Evolutionary conservation across 1,140 invertebrate species (phyloP), one percentile per base, ranked within the genome.

Genomic region (Pseudoatta argentina): DNA sequence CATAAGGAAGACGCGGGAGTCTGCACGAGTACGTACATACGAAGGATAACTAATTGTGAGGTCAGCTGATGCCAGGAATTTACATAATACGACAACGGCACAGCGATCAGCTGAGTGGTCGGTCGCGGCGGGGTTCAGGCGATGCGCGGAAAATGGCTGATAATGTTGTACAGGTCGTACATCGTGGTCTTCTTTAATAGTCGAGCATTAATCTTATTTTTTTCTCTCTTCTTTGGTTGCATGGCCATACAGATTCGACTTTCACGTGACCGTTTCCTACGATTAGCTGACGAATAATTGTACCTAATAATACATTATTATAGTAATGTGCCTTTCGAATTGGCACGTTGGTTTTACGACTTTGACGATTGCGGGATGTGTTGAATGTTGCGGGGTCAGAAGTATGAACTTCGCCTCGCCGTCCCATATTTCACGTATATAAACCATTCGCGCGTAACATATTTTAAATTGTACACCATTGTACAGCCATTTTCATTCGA

Each of bases 41-140:
- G 89, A 24, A 55, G 89, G 76, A 91, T 91, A 91, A 91, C 90
- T 91, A 91, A 91, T 91, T 91, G 90, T 73, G 24, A 78, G 89
- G 90, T 88, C 90, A 91, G 78, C 64, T 48, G 89, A 91, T 88
- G 87, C 90, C 85, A 88, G 67, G 90, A 88, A 91, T 91, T 91
- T 91, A 87, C 89, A 91, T 88, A 91, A 91, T 87, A 91, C 90
- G 90, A 91, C 89, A 88, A 85, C 85, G 81, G 87, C 73, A 64
- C 63, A 87, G 85, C 85, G 89, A 91, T 90, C 89, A 88, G 77
- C 83, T 61, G 87, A 85, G 63, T n/a, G 30, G 63, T 67, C 34
- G 63, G 73, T 63, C 24, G 63, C 61, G 67, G 16, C 21, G 39
- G 63, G 72, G 57, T 34, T 44, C 59, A 73, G n/a, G 12, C 51